A percentile compares a stretch with the other conserved stretches of the same genome.
phyloP scores from a whole-genome alignment of 2,113 vertebrate species.

The Cottus gobio region DNA sequence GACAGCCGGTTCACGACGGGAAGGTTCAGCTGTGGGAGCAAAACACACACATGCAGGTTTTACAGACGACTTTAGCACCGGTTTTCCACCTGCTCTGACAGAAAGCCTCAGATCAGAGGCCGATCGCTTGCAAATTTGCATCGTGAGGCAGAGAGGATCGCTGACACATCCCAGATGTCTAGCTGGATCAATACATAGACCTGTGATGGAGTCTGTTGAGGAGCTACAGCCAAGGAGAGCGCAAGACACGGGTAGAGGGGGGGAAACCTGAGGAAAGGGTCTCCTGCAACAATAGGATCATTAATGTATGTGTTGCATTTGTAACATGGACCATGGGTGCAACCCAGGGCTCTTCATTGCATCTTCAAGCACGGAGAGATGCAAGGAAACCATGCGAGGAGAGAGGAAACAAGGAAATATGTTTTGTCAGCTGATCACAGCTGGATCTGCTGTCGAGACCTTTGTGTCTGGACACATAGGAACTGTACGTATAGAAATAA shows the following conservation, averaged over 20 bases:
- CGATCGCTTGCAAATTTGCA: too few species aligned
- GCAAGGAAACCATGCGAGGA: too few species aligned
- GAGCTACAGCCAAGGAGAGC: too few species aligned
- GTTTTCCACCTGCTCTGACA: not conserved
- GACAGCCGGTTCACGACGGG: constrained; percentile 88
- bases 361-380: too few species aligned
- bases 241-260: not conserved
- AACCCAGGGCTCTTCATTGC: too few species aligned
- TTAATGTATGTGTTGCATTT: not conserved
- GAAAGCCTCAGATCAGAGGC: too few species aligned
- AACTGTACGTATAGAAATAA: too few species aligned
- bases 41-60: not conserved
- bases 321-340: not conserved
- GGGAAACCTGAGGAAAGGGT: not conserved
- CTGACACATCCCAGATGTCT: not conserved
- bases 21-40: constrained; percentile 82
- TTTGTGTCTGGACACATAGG: not conserved
- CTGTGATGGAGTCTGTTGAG: too few species aligned
- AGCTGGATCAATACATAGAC: not conserved
- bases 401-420: too few species aligned
- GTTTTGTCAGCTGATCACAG: too few species aligned
- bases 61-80: not conserved
- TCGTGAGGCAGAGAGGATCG: too few species aligned
- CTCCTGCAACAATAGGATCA: not conserved
- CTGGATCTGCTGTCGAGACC: too few species aligned